Base-by-base conservation (phyloP, 1,140 invertebrate genomes). In the Philopotamus ludificatus region DNA sequence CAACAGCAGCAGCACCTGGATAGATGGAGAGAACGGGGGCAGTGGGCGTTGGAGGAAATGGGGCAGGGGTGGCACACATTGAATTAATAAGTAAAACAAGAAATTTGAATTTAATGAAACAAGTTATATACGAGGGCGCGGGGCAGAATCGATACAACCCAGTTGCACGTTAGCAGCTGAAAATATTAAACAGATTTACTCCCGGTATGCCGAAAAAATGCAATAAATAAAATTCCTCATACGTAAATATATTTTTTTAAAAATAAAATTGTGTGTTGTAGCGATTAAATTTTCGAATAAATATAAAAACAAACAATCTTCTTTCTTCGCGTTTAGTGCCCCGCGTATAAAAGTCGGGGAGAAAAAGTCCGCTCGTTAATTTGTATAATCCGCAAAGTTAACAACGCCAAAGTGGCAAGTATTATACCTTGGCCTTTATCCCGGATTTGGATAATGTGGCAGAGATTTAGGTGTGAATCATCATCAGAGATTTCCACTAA, bases 81-180 rank as follows among this genome's bases (percentile, higher is more conserved):
- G 78, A 79, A 80, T 81, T 81, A 80, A 81, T 80, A 81, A 81
- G 77, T 79, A 77, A 74, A 81, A 81, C 78, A 79, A 77, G 75
- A 81, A 81, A 80, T 80, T 80, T 80, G 78, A 81, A 80, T 80
- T 80, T 80, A 81, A 79, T 81, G 78, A 81, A 80, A 80, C 77
- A 81, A 81, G 75, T 80, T 79, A 61, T 61, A 67, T 23, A 54
- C 34, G 51, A 42, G 39, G 25, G 39, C 42, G 9, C n/a, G 62
- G 41, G 57, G 58, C 25, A 8, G 68, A 28, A 63, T 68, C 66
- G 63, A 70, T 68, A 47, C 57, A n/a, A 26, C n/a, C n/a, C 16
- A 58, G 34, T 41, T 45, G 50, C 47, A 63, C 23, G 39, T 34
- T 34, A 12, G 4, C 12, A 34, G 28, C 28, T 34, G 28, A 34